These are phyloP conservation scores for Melipona quadrifasciata DNA, from an alignment of 1,140 invertebrate genomes.

Conservation along the genomic window DNA sequence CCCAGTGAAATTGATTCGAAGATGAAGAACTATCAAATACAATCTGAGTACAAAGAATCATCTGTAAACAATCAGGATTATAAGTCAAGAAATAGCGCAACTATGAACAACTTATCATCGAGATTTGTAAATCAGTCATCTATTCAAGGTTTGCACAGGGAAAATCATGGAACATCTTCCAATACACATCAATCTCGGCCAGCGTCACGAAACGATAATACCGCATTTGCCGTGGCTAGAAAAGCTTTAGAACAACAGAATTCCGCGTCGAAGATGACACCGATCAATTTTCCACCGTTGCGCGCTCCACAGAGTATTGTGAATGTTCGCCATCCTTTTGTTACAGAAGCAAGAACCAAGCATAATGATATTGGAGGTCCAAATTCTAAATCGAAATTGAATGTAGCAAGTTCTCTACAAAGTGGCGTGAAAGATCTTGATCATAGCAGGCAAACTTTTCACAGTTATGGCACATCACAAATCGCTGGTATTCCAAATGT, in stretches of 20 bases:
- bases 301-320: conserved; percentile 74
- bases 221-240: conserved; percentile 45
- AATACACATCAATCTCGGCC: conserved; percentile 37
- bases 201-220: conserved; percentile 54
- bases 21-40: conserved; percentile 62
- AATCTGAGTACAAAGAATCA: conserved; percentile 57
- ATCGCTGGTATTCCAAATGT: conserved; percentile 59
- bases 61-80: conserved; percentile 62
- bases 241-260: conserved; percentile 69
- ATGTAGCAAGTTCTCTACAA: conserved; percentile 44
- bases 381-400: conserved; percentile 61
- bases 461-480: conserved; percentile 65
- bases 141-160: conserved; percentile 43
- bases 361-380: conserved; percentile 52
- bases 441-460: conserved; percentile 59
- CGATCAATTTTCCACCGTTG: conserved; percentile 72
- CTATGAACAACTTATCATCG: conserved; percentile 53
- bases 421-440: conserved; percentile 62
- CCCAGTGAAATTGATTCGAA: conserved; percentile 54
- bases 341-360: conserved; percentile 69
- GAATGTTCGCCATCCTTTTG: conserved; percentile 71
- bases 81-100: conserved; percentile 53
- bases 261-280: conserved; percentile 60
- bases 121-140: conserved; percentile 53
- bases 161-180: conserved; percentile 46